Base-by-base conservation (phyloP, 2,797 vertebrate genomes). In the Peromyscus eremicus region DNA sequence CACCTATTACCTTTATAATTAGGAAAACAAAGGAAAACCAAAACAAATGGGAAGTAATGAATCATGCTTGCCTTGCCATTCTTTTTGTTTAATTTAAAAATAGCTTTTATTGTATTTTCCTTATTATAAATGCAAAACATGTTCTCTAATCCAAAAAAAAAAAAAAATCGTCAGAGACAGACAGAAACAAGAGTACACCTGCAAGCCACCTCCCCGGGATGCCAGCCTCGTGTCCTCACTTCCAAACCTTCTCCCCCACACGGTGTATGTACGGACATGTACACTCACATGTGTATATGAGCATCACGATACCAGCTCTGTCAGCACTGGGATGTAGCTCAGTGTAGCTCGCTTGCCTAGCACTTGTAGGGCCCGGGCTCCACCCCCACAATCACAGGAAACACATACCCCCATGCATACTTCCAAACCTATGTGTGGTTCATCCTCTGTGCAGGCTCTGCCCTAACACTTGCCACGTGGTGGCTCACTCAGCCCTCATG, bases 51-150 rank as follows among this genome's bases (percentile, higher is more conserved):
- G 89, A 93, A 89, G 91, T 57, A 92, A 81, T 80, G 91, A 95
- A 60, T 96, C 91, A 77, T 83, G 90, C 73, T 88, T 94, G 68
- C 60, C 6, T 96, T 52, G 27, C 68, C 43, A 14, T 94, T 96
- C 77, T 93, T 97, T 95, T 62, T 80, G 68, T 75, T 73, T 97
- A 55, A 94, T 91, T 95, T 96, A 83, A 96, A 97, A 97, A 94
- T 76, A 91, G 85, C 73, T 85, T 93, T 92, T 97, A 83, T 92
- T 94, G 37, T 9, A 88, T 95, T 73, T 95, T 94, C 83, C 83
- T 57, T 92, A 91, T 95, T 96, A 84, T n/a, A 92, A 73, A 96
- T 89, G 86, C 27, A 73, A 14, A 80, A 25, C 66, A 9, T 91
- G 71, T 81, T 87, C 70, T 84, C 79, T 91, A 92, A 64, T 60